Base-by-base conservation (phyloP, 2,888 invertebrate species). In the Tinea pellionella region DNA sequence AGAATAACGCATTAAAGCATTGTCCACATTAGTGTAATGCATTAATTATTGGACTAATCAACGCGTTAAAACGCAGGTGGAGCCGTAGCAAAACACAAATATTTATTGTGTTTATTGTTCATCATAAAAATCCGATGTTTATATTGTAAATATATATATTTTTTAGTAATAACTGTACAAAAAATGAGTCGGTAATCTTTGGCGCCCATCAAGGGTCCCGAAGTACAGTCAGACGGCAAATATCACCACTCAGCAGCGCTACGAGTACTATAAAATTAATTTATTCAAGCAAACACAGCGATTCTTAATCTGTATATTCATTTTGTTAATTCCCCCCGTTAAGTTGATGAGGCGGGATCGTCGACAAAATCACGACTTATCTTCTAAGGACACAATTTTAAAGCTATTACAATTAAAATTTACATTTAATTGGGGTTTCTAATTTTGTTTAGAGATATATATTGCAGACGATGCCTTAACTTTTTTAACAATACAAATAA, bases 231-330 rank as follows among this genome's bases (percentile, higher is more conserved):
- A 53, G 24, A 53, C 24, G 53, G 12, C 53, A 24, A 53, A 53
- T 53, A 53, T 53, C 53, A 12, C 53, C 18, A 53, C 53, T 53
- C 53, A 18, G 53, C 53, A 53, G 53, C 16, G 19, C 19, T 7
- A 24, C n/a, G n/a, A n/a, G n/a, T n/a, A n/a, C 53, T 53, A 53
- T 58, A 19, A 53, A 60, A 60, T 60, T 60, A 75, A 77, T 77
- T 74, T 72, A 75, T 77, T 77, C 70, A 65, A 68, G 69, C 68
- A 64, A 67, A 70, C 68, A 69, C 69, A 64, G 71, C 72, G 64
- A 65, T 69, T 69, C 69, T 69, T 71, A 69, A 71, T 69, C 70
- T 65, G 43, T 57, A 57, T 53, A 53, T 53, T 53, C 57, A 57
- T 32, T 57, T 15, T 32, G 32, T 32, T 57, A 57, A 57, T 32